Base-by-base conservation (phyloP, 1,140 invertebrate genomes). In the Maconellicoccus hirsutus region DNA sequence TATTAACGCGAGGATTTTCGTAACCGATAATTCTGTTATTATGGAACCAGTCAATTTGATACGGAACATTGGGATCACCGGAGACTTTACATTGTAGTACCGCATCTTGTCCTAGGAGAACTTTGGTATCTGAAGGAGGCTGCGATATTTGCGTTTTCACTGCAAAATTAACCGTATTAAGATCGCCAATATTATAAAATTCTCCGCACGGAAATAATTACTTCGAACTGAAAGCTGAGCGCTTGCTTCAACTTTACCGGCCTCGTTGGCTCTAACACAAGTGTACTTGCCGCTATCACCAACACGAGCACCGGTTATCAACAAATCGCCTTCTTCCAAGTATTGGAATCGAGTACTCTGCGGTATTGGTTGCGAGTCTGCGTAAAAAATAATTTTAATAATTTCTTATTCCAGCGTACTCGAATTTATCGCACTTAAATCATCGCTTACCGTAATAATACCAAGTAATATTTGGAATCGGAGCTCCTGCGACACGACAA, bases 11-110 rank as follows among this genome's bases (percentile, higher is more conserved):
- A 73, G 85, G 84, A 70, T 86, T 88, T 66, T 66, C 25, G 23
- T 72, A 59, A 14, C 1, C 23, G 8, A 83, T 86, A 83, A 81
- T 90, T 87, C 90, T 87, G 77, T 87, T 86, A 79, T 93, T 90
- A 75, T 93, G 91, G 79, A 88, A 93, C 96, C 95, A 98, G 74
- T 90, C 86, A 74, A 97, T 87, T 74, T 89, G 87, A 76, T 89
- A 94, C n/a, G 88, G 86, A n/a, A 97, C 90, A 73, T 87, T 87
- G 22, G 91, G 88, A 81, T 97, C 94, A 76, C 89, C 91, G n/a
- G 89, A 93, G 26, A 97, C 90, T 82, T 91, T 93, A 81, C 96
- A 98, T 75, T 94, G 91, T 70, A 98, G 81, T 21, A 89, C 89
- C 0, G 94, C 94, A 29, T 90, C 94, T 69, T 94, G 89, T 21